Evolutionary conservation across 2,797 vertebrate genomes (phyloP).

Genomic region (Anableps anableps): DNA sequence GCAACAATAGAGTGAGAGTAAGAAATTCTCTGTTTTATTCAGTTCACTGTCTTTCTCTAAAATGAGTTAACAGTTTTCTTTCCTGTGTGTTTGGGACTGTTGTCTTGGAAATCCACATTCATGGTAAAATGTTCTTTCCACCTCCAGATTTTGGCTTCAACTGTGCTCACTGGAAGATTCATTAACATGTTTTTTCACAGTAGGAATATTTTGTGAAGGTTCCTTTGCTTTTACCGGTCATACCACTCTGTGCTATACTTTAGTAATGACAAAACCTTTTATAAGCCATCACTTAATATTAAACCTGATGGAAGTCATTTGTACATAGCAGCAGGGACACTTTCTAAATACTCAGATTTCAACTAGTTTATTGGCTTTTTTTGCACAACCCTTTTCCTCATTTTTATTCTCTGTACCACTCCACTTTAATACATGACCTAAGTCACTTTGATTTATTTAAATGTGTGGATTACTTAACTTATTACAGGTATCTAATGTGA

Average conservation of each 20-base stretch:
- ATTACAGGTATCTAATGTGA: not conserved
- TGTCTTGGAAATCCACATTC: not conserved
- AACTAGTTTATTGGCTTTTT: not conserved
- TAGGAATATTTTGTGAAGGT: not conserved
- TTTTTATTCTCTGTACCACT: not conserved
- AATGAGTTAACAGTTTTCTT: no score
- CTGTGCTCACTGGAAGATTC: not conserved
- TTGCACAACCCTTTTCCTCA: not conserved
- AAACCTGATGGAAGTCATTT: not conserved
- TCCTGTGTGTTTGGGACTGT: no score
- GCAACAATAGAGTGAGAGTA: no score
- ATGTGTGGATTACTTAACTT: not conserved
- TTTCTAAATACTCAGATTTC: not conserved
- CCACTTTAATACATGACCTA: not conserved
- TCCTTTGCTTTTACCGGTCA: not conserved
- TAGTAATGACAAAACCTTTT: not conserved
- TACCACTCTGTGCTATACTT: not conserved
- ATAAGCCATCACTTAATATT: not conserved
- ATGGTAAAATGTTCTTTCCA: not conserved
- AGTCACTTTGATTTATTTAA: not conserved
- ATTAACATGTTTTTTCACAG: not conserved
- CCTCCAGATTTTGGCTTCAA: not conserved
- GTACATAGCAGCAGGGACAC: not conserved
- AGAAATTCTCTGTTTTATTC: no score
- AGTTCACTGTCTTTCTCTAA: no score